Conservation (phyloP, 2,797 vertebrate genomes). For the Mormyrops boulengeri region DNA sequence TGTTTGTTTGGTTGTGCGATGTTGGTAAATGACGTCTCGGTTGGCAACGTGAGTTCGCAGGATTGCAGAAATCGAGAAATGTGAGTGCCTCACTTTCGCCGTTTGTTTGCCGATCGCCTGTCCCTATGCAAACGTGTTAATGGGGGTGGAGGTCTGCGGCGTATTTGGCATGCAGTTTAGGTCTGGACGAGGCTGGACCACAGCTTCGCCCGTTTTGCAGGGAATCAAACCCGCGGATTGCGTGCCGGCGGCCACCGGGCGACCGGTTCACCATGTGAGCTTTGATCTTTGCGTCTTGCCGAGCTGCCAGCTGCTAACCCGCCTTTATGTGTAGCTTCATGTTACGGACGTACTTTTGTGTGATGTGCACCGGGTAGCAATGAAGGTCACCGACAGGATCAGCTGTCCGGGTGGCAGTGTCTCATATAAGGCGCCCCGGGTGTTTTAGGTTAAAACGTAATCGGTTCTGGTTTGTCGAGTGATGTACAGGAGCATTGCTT, state of each 20-base stretch:
- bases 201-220: neutral
- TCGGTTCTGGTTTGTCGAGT: neutral
- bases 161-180: neutral
- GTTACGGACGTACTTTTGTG: neutral
- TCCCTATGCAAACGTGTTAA: neutral
- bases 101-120: neutral
- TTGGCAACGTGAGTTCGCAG: slow-evolving; percentile 19
- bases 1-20: slow-evolving; percentile 44
- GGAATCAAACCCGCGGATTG: neutral
- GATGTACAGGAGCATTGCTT: neutral
- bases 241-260: neutral
- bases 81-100: neutral
- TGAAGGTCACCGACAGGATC: neutral
- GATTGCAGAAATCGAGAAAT: neutral
- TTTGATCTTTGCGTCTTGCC: neutral
- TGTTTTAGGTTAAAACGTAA: neutral
- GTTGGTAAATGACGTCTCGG: slow-evolving; percentile 36
- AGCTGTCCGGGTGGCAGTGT: neutral
- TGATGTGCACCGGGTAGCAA: neutral
- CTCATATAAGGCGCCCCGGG: neutral
- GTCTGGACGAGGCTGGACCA: neutral
- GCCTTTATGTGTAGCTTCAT: neutral
- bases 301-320: neutral
- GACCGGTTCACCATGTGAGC: neutral
- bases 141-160: neutral